A percentile compares a stretch with the other conserved stretches of the same genome.
Conservation (phyloP, 2,888 invertebrate genomes). For the Caenorhabditis plicata region DNA sequence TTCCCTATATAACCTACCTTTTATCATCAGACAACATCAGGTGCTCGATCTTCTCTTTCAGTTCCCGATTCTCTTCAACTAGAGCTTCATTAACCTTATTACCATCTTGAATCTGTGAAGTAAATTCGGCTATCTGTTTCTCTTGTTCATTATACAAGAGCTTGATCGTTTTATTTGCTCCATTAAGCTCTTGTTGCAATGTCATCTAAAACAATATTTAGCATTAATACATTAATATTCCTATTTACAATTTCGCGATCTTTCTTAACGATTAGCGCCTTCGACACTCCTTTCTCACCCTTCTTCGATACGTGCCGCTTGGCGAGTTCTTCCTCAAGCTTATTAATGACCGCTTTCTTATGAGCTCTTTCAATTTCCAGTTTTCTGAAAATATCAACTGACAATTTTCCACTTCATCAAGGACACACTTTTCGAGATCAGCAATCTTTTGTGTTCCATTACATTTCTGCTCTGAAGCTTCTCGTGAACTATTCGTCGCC, state of each 20-base stretch:
- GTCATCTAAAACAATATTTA: too few species aligned
- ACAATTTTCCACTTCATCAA: neutral
- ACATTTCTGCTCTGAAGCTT: slow-evolving; percentile 66
- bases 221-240: too few species aligned
- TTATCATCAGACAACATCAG: slow-evolving; percentile 15
- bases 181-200: slow-evolving; percentile 23
- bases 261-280: slow-evolving; percentile 81
- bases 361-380: slow-evolving; percentile 37
- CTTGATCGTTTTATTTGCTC: slow-evolving; percentile 6
- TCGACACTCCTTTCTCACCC: slow-evolving; percentile 68
- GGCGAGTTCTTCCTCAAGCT: slow-evolving; percentile 94
- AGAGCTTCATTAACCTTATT: neutral
- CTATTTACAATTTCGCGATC: slow-evolving; percentile 80
- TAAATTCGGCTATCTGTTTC: slow-evolving; percentile 8
- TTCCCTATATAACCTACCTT: neutral
- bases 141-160: slow-evolving; percentile 15
- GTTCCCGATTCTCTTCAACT: slow-evolving; percentile 77
- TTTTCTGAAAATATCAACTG: slow-evolving; percentile 26
- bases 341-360: slow-evolving; percentile 71
- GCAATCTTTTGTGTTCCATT: slow-evolving; percentile 19
- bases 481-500: slow-evolving; percentile 9
- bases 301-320: slow-evolving; percentile 79
- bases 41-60: slow-evolving; percentile 65
- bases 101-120: slow-evolving; percentile 12
- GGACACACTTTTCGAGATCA: slow-evolving; percentile 11